Evolutionary conservation across 2,797 vertebrate genomes (phyloP).

Genomic region (Leptoclinus maculatus): DNA sequence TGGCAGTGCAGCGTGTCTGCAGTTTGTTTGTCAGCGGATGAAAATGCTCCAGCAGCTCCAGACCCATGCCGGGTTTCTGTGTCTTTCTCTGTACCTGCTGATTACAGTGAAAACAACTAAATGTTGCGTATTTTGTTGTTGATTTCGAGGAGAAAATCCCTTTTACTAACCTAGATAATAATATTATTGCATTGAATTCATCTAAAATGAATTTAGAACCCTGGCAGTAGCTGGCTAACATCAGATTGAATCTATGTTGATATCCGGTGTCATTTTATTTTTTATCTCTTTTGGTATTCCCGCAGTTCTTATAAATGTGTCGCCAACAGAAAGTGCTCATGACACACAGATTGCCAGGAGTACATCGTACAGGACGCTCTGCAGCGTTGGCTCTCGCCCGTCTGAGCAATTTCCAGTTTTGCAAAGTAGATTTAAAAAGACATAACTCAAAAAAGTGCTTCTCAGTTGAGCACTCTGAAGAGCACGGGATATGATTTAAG

Average conservation of each 20-base stretch:
- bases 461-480: constrained; percentile 23
- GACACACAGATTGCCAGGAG: neutral
- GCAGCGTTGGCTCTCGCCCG: neutral
- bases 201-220: neutral
- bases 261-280: constrained; percentile 6
- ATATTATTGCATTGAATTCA: neutral
- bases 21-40: neutral
- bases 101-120: neutral
- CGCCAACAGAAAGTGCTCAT: constrained; percentile 2
- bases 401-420: constrained; percentile 25
- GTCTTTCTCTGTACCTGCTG: neutral
- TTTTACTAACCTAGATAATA: neutral
- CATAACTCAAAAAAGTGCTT: constrained; percentile 33
- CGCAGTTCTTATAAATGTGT: constrained; percentile 16
- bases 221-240: constrained; percentile 12
- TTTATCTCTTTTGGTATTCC: constrained; percentile 1
- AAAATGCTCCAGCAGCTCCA: neutral
- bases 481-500: constrained; percentile 32
- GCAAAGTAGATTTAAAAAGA: constrained; percentile 29
- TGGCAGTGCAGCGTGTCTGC: neutral
- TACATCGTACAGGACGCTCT: constrained; percentile 1
- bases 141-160: neutral
- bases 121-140: neutral
- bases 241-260: constrained; percentile 21
- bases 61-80: neutral